Evolutionary conservation across 2,113 vertebrate genomes (phyloP), one percentile per base, ranked within the genome.

Genomic region (Micromys minutus): DNA sequence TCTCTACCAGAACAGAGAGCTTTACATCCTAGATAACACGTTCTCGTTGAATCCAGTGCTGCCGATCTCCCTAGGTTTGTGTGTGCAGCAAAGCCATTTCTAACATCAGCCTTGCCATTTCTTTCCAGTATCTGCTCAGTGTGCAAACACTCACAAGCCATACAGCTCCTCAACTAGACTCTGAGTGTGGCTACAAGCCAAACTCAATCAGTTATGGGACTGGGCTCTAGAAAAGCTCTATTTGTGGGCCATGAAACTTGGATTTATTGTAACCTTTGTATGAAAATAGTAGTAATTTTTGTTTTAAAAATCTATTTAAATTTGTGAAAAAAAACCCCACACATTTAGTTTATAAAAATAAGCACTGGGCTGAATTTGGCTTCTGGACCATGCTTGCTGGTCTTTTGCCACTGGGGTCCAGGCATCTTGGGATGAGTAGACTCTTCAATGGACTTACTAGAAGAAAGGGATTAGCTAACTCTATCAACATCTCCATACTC

Each of bases 401-500:
- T 81, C 24, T 10, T 67, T 90, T 21, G 19, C 17, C 39, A 42
- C n/a, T 21, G 17, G n/a, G 0, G 1, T 92, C 47, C 75, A 86
- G 96, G 96, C 95, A 95, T 97, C 87, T 90, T 94, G 90, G 91
- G 80, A 74, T 87, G 47, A 94, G 89, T 93, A 89, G 90, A 74
- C 95, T 97, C 96, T 97, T 97, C 96, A 95, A 79, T 94, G 90
- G 94, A 94, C 97, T 92, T 98, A 98, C 92, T 89, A 97, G 81
- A 91, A 97, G 97, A 97, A 98, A 98, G 96, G 96, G 94, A 87
- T 97, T 94, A 95, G 96, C 97, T 97, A 98, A 98, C 98, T 98
- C 98, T 97, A 97, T 98, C 97, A 98, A 98, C 96, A 98, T 97
- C 98, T 98, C 97, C 98, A 98, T 98, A 98, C 97, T 97, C 97